Evolutionary conservation across 2,113 vertebrate genomes (phyloP), one percentile per base, ranked within the genome.

Genomic region (Hiodon tergisus): DNA sequence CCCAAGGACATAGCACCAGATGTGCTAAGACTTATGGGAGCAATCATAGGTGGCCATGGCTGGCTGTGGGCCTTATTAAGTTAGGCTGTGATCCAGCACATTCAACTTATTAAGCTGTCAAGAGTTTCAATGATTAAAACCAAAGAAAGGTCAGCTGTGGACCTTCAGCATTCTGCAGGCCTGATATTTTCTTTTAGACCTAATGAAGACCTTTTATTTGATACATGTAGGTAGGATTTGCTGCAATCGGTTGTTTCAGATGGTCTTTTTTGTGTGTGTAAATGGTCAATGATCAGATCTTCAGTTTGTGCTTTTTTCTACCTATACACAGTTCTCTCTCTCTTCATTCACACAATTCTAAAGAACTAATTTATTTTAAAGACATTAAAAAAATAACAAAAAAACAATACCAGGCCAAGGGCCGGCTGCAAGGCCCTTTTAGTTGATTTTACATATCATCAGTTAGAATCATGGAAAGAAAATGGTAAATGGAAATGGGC

Each of bases 51-150:
- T 94, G 93, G 89, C 93, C 95, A 95, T 90, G 90, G 91, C 93
- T 94, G 90, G 92, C 89, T 92, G 91, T 89, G 84, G 93, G 90
- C 90, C 93, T 97, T 96, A 96, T 96, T 98, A 98, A 95, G 94
- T 97, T 95, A 94, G 93, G 90, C 89, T 93, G 91, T 93, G 94
- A 98, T 94, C 94, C 91, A 93, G 92, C 93, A 95, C 95, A 94
- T 96, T 95, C 94, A 94, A 94, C 93, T 97, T 98, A 98, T 97
- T 97, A 98, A 96, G 93, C 92, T 98, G 94, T 97, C 90, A 84
- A 92, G 93, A 94, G 93, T 94, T 95, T 93, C 92, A 93, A 93
- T 98, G 96, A 98, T 98, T 98, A 98, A 98, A 98, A 98, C 94
- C 93, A 94, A 95, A 93, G 92, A 95, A 95, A 96, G 95, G 94